Base-by-base conservation (phyloP, 2,113 vertebrate species). In the Campylomormyrus numenius region DNA sequence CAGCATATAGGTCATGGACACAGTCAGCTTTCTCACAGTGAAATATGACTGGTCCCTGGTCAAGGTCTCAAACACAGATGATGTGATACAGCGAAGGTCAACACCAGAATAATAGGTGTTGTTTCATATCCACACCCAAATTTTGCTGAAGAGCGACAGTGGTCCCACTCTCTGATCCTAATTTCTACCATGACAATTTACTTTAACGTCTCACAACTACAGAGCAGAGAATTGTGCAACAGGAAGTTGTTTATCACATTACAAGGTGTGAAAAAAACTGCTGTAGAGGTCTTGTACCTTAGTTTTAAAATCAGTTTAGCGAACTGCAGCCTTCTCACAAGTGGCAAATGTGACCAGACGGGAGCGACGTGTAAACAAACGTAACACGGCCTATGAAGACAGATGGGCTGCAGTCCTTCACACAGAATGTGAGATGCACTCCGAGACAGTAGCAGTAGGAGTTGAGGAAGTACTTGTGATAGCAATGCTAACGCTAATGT, bases 331-430 rank as follows among this genome's bases (percentile, higher is more conserved):
- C 17, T 11, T 80, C 2, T 88, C 49, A 56, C 39, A 87, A 31
- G 88, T 35, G 58, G 88, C 49, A 58, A 48, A 70, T 56, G 88
- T 77, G 62, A 74, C 58, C 90, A 56, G 83, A 80, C 58, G 46
- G 46, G n/a, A 8, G 77, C 17, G 50, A 42, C 88, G 92, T 88
- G 92, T 90, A 92, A 93, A 91, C 91, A 93, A 91, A 83, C 88
- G 91, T 92, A 92, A 91, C 91, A 91, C 27, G 13, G 88, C 86
- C 35, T 50, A 83, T 19, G 92, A 35, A 89, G 90, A 91, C 94
- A 94, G 93, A 94, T 94, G 93, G 93, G 19, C 11, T 56, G 92
- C 91, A 92, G 91, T 66, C 89, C 11, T 70, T 91, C 90, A 91
- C 92, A 74, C 49, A 91, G 87, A 84, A 58, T 85, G 83, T 35